Evolutionary conservation across 2,797 vertebrate species (phyloP), one percentile per base, ranked within the genome.

Genomic region (Neopelma chrysocephalum): DNA sequence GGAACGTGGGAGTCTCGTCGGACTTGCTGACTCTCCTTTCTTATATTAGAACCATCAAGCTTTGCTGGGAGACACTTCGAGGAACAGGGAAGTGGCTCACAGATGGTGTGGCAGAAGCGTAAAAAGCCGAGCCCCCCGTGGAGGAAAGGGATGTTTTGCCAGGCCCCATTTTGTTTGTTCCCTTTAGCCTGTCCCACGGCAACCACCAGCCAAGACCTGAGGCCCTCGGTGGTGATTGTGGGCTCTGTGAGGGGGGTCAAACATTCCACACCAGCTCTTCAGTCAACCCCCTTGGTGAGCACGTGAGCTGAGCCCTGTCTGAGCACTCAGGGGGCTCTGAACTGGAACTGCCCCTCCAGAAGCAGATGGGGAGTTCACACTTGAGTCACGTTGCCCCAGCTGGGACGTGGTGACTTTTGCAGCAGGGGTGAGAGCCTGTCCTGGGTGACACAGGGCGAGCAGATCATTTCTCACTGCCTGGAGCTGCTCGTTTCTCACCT

Each of bases 361-460:
- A 15, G 23, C n/a, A 9, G 42, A 1, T 1, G 4, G 8, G 40
- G 29, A 27, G 64, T 6, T 72, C 47, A 36, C 4, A 10, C 18
- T 15, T 1, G 15, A 17, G 51, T 36, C 81, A 12, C 36, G 0
- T n/a, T 14, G 48, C 34, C 81, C 58, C 12, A 1, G 18, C 0
- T 10, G 66, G 56, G 72, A 12, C 5, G 0, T 0, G 62, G 27
- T 25, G 80, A 34, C 88, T 48, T 48, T 34, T 13, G 36, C 68
- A 69, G 70, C 27, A 15, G 65, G 48, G 56, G 3, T 4, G 11
- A 14, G 31, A 15, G 0, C 32, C 38, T 3, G 1, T 4, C 31
- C 79, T 7, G 5, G 1, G 22, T 1, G 36, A 12, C 65, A 17
- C 5, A 1, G 77, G 45, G 65, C 0, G 2, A 43, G 69, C 48